Conservation (phyloP, 2,888 invertebrate species). For the Hydroisotoma schaefferi region DNA sequence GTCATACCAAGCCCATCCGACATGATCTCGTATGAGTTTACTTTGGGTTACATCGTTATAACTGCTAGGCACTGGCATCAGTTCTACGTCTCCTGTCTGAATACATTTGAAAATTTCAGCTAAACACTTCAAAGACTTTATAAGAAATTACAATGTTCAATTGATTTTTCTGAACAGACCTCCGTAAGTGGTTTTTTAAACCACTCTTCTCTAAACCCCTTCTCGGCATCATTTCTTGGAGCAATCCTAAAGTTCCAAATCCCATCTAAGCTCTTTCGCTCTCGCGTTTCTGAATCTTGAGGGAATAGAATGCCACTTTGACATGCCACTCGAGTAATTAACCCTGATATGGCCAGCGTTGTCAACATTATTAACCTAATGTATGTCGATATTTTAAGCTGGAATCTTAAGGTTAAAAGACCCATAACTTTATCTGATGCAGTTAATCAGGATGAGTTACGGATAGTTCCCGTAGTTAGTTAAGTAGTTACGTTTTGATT, state of each 20-base stretch:
- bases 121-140: background rate
- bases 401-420: too few species aligned
- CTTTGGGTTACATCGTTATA: constrained; percentile 61
- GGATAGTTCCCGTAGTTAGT: too few species aligned
- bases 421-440: too few species aligned
- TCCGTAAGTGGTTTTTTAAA: constrained; percentile 43
- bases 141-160: background rate
- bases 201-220: constrained; percentile 55
- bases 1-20: constrained; percentile 65
- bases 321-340: too few species aligned
- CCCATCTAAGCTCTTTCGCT: constrained; percentile 55
- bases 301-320: constrained; percentile 34
- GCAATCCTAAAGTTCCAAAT: constrained; percentile 57
- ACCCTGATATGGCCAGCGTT: too few species aligned
- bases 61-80: constrained; percentile 61
- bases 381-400: too few species aligned
- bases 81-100: constrained; percentile 51
- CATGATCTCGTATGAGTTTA: constrained; percentile 56
- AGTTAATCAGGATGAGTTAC: too few species aligned
- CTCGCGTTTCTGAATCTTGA: constrained; percentile 51
- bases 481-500: too few species aligned
- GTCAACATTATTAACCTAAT: too few species aligned
- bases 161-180: constrained; percentile 9
- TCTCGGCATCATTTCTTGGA: constrained; percentile 51
- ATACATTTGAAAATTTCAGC: constrained; percentile 1